phyloP scores from a whole-genome alignment of 2,888 invertebrate genomes.

The Epsilonema sp. region DNA sequence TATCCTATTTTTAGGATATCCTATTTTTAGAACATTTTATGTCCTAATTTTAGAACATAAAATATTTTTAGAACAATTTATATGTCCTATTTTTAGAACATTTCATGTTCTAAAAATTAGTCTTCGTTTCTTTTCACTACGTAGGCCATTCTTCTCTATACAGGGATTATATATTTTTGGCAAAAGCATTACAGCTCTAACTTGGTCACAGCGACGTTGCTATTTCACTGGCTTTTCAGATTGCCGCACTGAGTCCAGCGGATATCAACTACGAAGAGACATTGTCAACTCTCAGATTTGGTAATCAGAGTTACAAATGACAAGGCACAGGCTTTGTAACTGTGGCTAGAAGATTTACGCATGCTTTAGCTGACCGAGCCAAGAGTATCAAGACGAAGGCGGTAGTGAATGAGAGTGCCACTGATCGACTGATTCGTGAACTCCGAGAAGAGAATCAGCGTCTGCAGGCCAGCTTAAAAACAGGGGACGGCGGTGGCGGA shows the following conservation, averaged over 20 bases:
- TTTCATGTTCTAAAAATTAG: too few relatives aligned
- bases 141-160: too few relatives aligned
- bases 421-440: slow-evolving; percentile 38
- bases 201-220: not conserved
- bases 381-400: slow-evolving; percentile 40
- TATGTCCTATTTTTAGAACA: too few relatives aligned
- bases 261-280: slow-evolving; percentile 38
- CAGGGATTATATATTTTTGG: too few relatives aligned
- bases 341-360: not conserved
- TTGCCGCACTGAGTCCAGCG: slow-evolving; percentile 38
- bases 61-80: too few relatives aligned
- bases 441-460: slow-evolving; percentile 39
- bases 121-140: too few relatives aligned
- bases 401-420: slow-evolving; percentile 40
- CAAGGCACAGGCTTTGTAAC: slow-evolving; percentile 10
- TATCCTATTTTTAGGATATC: too few relatives aligned
- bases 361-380: slow-evolving; percentile 37
- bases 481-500: slow-evolving; percentile 16
- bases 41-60: too few relatives aligned
- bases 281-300: slow-evolving; percentile 37
- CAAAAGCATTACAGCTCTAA: too few relatives aligned
- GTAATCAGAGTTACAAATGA: too few relatives aligned
- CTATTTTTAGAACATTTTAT: too few relatives aligned
- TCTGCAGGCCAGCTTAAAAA: slow-evolving; percentile 32
- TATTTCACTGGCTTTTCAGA: slow-evolving; percentile 23